Conservation (phyloP, 2,113 vertebrate species). For the Papio anubis region DNA sequence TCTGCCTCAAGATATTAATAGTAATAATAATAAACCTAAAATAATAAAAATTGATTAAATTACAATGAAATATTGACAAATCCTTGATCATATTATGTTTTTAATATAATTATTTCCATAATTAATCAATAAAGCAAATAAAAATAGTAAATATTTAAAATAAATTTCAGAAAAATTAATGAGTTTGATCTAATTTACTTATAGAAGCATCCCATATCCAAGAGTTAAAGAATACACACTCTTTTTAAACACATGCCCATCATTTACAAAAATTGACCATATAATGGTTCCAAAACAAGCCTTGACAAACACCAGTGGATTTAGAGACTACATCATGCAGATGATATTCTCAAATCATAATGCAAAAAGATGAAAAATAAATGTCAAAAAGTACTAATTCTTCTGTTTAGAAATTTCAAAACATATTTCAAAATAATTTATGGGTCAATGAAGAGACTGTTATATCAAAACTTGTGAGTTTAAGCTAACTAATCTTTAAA, state of each 20-base stretch:
- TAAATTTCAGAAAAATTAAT: neutral
- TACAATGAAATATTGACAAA: neutral
- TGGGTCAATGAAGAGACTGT: neutral
- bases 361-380: neutral
- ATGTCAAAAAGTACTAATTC: neutral
- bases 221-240: neutral
- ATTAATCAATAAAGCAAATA: neutral
- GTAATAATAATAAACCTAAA: neutral
- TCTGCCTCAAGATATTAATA: too few species aligned
- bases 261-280: neutral
- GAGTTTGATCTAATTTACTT: neutral
- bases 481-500: neutral
- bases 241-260: neutral
- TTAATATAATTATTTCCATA: neutral
- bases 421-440: neutral
- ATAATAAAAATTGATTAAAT: neutral
- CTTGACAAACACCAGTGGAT: neutral
- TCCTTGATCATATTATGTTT: neutral
- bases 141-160: neutral
- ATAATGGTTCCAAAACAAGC: neutral
- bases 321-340: neutral
- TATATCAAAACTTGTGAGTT: neutral
- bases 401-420: constrained; percentile 40
- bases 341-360: neutral
- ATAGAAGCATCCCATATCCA: neutral